Percentiles rank a stretch among this genome's conserved stretches.
Conservation (phyloP, 2,888 invertebrate species). For the Phyllotreta cruciferae region DNA sequence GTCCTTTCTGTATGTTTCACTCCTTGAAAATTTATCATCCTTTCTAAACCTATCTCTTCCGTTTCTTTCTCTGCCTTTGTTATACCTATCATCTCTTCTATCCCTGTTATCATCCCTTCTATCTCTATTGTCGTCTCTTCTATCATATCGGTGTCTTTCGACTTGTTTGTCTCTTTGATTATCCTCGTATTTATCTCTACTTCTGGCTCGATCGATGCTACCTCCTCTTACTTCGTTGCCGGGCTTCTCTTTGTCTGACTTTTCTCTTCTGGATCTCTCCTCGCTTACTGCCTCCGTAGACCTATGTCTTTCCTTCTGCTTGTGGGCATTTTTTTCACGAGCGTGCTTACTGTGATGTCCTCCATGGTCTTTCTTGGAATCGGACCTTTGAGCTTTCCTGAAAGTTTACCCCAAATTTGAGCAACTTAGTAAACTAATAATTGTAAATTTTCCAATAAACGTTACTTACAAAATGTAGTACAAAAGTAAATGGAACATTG, state of each 20-base stretch:
- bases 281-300: constrained; percentile 29
- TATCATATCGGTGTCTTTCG: constrained; percentile 28
- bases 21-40: constrained; percentile 12
- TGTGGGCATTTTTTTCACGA: constrained; percentile 31
- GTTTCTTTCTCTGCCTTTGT: constrained; percentile 5
- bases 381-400: not conserved
- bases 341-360: constrained; percentile 31
- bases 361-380: constrained; percentile 21
- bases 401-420: not conserved
- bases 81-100: constrained; percentile 12
- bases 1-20: no score
- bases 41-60: constrained; percentile 2
- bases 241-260: constrained; percentile 22
- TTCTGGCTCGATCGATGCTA: constrained; percentile 17
- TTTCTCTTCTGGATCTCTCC: constrained; percentile 29
- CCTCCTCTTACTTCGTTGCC: constrained; percentile 21
- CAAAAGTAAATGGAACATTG: constrained; percentile 12
- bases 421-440: not conserved
- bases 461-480: constrained; percentile 6
- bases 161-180: constrained; percentile 30
- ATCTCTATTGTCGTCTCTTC: constrained; percentile 32
- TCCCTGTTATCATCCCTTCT: constrained; percentile 37
- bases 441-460: not conserved
- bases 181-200: constrained; percentile 26
- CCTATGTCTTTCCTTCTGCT: constrained; percentile 28